Conservation (phyloP, 2,888 invertebrate species). For the Andrena trimmerana region DNA sequence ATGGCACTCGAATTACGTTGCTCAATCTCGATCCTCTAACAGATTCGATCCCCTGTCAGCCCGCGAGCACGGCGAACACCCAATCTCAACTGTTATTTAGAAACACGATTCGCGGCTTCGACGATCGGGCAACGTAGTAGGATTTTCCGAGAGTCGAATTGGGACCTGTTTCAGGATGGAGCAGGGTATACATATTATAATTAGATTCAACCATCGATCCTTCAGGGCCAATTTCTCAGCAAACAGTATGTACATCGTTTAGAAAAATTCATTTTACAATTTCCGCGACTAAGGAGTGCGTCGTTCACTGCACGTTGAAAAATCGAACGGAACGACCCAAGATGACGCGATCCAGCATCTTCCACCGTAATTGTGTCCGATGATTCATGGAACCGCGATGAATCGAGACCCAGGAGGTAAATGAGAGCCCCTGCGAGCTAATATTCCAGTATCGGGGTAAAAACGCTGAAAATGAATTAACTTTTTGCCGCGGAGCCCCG, state of each 20-base stretch:
- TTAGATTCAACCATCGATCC: background rate
- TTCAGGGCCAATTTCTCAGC: background rate
- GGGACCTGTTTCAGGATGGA: background rate
- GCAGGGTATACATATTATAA: background rate
- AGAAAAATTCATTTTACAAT: too few relatives aligned
- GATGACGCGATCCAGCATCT: background rate
- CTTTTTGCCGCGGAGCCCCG: slow-evolving; percentile 75
- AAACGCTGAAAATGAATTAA: slow-evolving; percentile 83
- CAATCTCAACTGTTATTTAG: slow-evolving; percentile 30
- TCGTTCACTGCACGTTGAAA: too few relatives aligned
- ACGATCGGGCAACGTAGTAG: background rate
- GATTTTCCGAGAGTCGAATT: background rate
- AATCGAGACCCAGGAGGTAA: background rate
- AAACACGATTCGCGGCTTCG: slow-evolving; percentile 27
- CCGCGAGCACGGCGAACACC: slow-evolving; percentile 23
- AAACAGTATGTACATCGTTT: background rate
- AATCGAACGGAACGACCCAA: too few relatives aligned
- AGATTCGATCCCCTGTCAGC: slow-evolving; percentile 15
- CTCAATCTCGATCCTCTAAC: slow-evolving; percentile 32
- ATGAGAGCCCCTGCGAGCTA: slow-evolving; percentile 75
- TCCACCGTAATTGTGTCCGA: background rate
- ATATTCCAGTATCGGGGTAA: slow-evolving; percentile 79
- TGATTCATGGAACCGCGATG: background rate
- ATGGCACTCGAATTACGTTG: slow-evolving; percentile 41
- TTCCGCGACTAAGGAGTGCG: too few relatives aligned